Evolutionary conservation across 2,113 vertebrate species (phyloP).

Genomic region (Gopherus evgoodei): DNA sequence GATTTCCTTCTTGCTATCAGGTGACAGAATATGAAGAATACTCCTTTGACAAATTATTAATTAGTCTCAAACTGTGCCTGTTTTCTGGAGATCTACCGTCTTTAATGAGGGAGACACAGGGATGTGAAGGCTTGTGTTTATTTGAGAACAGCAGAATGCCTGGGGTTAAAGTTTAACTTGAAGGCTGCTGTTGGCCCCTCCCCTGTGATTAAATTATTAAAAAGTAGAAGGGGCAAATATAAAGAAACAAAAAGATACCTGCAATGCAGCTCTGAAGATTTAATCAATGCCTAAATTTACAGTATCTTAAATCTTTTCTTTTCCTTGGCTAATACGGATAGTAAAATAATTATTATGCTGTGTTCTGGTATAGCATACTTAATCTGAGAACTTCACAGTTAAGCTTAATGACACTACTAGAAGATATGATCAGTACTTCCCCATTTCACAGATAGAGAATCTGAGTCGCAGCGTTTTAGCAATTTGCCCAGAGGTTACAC

Average conservation of each 20-base stretch:
- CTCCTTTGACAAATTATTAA: neutral
- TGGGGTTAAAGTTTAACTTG: slow-evolving; percentile 9
- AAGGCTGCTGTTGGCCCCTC: slow-evolving; percentile 4
- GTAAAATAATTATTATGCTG: neutral
- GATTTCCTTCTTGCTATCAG: neutral
- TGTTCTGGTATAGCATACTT: neutral
- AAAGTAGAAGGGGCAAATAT: neutral
- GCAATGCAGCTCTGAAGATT: neutral
- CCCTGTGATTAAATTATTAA: slow-evolving; percentile 32
- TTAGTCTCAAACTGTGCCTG: rapidly evolving
- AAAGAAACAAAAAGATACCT: neutral
- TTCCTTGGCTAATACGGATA: neutral
- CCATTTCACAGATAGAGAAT: neutral
- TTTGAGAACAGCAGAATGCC: slow-evolving; percentile 9
- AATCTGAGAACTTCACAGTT: neutral
- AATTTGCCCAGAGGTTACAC: neutral
- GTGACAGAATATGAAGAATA: neutral
- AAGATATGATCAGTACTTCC: neutral
- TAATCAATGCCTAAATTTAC: neutral
- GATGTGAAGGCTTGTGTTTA: neutral
- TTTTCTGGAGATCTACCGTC: neutral
- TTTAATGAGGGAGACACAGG: neutral
- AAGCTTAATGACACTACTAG: neutral
- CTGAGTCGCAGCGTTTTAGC: neutral
- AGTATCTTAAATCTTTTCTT: neutral